Base-by-base conservation (phyloP, 37 sponge, comb jelly and placozoan genomes). In the Ianthella basta region DNA sequence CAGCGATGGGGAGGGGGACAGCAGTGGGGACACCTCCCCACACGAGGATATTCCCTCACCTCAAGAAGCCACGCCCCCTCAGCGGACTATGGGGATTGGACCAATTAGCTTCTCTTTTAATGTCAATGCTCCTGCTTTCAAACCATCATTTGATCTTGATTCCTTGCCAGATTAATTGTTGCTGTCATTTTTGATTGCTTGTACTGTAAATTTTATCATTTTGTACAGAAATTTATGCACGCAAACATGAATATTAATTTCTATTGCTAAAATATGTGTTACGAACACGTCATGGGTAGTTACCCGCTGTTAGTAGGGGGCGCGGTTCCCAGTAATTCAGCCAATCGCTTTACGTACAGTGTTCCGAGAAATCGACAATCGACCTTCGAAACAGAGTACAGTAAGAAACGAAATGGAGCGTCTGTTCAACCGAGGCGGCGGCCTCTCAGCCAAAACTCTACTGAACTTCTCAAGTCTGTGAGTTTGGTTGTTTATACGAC, bases 71-170 rank as follows among this genome's bases (percentile, higher is more conserved):
- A 15, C 59, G 0, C 56, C 80, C 12, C 15, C 33, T 54, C 38
- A 75, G 25, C 40, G 25, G 25, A 38, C 40, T 18, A 44, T 56
- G 25, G n/a, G 24, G 0, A 53, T 16, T 24, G 29, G 25, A 16
- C 66, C 23, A 64, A 21, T 30, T 29, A 64, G 27, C 32, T 79
- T 79, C n/a, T 32, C 14, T 5, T 79, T 79, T 19, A 79, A 79
- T 38, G 56, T 79, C 24, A 23, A 79, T 79, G 80, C 80, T 23
- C 30, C 29, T 55, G 24, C 21, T 55, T 79, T 79, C 66, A 10
- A 30, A 30, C 66, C 66, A 16, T 29, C 23, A 10, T 64, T 64
- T 30, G 27, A 10, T 8, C 27, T 29, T 53, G 54, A 32, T 60
- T 37, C 40, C 6, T 15, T 27, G n/a, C 30, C 27, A 27, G 24